Conservation (phyloP, 2,113 vertebrate genomes). For the Saguinus midas region DNA sequence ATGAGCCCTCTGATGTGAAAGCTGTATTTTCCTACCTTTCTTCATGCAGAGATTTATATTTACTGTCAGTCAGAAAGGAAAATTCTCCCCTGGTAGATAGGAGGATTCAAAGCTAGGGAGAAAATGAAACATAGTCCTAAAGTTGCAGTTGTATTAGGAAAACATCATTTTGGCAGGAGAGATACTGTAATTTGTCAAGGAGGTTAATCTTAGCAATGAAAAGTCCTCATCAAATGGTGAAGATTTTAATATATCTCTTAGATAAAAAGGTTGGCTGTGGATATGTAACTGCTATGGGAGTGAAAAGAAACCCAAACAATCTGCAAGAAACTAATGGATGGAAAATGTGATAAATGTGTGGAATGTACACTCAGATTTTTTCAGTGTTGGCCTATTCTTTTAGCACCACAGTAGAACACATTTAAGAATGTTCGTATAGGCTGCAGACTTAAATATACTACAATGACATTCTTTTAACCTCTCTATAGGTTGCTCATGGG, state of each 20-base stretch:
- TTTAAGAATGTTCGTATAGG: background rate
- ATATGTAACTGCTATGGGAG: background rate
- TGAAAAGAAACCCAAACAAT: background rate
- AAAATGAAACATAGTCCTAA: conserved; percentile 41
- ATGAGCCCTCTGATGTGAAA: background rate
- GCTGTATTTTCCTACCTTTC: background rate
- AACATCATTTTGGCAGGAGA: conserved; percentile 57
- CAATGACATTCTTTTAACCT: background rate
- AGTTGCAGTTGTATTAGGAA: conserved; percentile 58
- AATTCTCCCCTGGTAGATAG: background rate
- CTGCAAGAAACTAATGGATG: background rate
- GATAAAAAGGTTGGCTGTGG: background rate
- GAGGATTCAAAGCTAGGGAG: conserved; percentile 19
- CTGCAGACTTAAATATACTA: background rate
- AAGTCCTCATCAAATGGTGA: conserved; percentile 47
- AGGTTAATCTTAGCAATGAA: conserved; percentile 53
- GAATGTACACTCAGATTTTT: conserved; percentile 33
- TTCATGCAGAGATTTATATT: conserved; percentile 56
- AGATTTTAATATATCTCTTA: conserved; percentile 43
- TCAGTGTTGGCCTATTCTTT: background rate
- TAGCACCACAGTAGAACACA: background rate
- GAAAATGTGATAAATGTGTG: conserved; percentile 31
- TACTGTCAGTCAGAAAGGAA: conserved; percentile 45
- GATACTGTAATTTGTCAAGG: conserved; percentile 59
- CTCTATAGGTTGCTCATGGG: background rate